Base-by-base conservation (phyloP, 2,797 vertebrate species). In the Poeciliopsis paucimaculata region DNA sequence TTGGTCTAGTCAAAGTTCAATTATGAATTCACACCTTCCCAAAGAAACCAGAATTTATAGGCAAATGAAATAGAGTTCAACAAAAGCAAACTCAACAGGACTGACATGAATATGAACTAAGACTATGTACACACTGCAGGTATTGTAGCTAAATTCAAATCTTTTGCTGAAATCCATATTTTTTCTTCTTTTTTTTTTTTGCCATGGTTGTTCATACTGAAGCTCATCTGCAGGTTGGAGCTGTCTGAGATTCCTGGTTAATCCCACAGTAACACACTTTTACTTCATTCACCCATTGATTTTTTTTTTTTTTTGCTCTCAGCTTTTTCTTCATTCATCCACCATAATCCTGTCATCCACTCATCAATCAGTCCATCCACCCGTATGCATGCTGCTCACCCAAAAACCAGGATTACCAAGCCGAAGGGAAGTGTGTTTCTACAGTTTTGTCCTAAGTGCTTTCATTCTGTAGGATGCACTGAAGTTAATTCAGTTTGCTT, bases 301-400 rank as follows among this genome's bases (percentile, higher is more conserved):
- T 53, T 26, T 53, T 53, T 51, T 51, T 49, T 88, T 87, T 76
- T 85, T 77, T 77, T 77, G 87, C 75, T 73, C 77, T 86, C 75
- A 34, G 45, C 82, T 84, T 84, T 76, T 39, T 62, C 83, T 77
- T 77, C 73, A 86, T 76, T 75, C 81, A 85, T 77, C 64, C 47
- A 76, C 73, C 70, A 70, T 86, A 88, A 87, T 88, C 84, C 81
- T 34, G 47, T 80, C 86, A 91, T 85, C 73, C 76, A 82, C 75
- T 87, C 88, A 87, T 87, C 84, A 84, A 84, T 88, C 81, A 72
- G 60, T 80, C 43, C 57, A 84, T 77, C 88, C 83, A 47, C 0
- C 82, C 75, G 66, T 84, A 28, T 72, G 77, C 73, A 68, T 84
- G 31, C 73, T 75, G 12, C 51, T 76, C 68, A 55, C 82, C 11